Percentiles rank a stretch among this genome's conserved stretches.
Evolutionary conservation across 2,888 invertebrate genomes (phyloP).

Genomic region (Flabesymbios commensalis): DNA sequence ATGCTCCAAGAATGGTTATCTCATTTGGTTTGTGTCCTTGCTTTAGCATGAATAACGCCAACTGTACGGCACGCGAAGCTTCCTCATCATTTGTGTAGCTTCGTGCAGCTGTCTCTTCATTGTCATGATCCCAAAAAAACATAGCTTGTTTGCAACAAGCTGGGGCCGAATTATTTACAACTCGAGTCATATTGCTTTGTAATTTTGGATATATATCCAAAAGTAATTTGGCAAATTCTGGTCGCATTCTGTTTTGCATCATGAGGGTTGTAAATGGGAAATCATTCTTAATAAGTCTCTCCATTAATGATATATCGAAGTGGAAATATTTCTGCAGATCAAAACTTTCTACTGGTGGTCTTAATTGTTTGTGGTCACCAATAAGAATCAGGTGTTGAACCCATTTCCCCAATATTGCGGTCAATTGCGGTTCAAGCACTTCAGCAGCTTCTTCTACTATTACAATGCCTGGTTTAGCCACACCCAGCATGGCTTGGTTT

Average conservation of each 20-base stretch:
- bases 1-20: conserved; percentile 28
- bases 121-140: conserved; percentile 28
- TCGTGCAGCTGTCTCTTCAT: conserved; percentile 15
- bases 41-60: conserved; percentile 23
- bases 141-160: conserved; percentile 17
- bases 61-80: conserved; percentile 21
- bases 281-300: conserved; percentile 26
- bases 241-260: conserved; percentile 29
- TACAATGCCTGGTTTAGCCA: conserved; percentile 19
- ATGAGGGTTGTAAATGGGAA: conserved; percentile 11
- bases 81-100: conserved; percentile 24
- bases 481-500: conserved; percentile 11
- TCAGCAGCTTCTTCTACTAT: conserved; percentile 31
- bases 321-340: conserved; percentile 14
- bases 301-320: conserved; percentile 31
- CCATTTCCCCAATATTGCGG: conserved; percentile 17
- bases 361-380: conserved; percentile 30
- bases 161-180: conserved; percentile 8
- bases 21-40: conserved; percentile 20
- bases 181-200: conserved; percentile 15
- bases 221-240: conserved; percentile 24
- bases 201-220: conserved; percentile 27
- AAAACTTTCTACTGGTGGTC: conserved; percentile 26
- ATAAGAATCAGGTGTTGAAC: conserved; percentile 28
- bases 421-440: conserved; percentile 28